Base-by-base conservation (phyloP, 2,888 invertebrate species). In the Drosophila histrio region DNA sequence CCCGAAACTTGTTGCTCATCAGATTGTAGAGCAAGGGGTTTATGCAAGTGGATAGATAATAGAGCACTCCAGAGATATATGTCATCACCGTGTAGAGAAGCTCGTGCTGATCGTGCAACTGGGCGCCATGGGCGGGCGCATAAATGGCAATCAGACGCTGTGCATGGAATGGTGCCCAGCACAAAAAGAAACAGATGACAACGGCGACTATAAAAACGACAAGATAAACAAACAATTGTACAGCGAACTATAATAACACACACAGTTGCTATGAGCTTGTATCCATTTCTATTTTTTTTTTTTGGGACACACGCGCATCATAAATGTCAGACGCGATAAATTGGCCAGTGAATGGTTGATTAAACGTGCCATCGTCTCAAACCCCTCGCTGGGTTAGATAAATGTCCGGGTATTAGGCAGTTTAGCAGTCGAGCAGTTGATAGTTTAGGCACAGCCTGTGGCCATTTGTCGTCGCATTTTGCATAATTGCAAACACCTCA, bases 1-100 rank as follows among this genome's bases (percentile, higher is more conserved):
- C 96, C 44, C 98, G 94, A 90, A 98, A 98, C 91, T 98, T 97
- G 91, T 97, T 95, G 8, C 97, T 98, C 97, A 98, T 97, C 56
- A 97, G 96, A 92, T 98, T 96, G 92, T 98, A 98, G 34, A 98
- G 94, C 70, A 98, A 94, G 0, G 98, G 98, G 91, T 98, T 98
- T 89, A 98, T 95, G 86, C 97, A 97, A 8, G 98, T 97, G 6
- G 97, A 97, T 79, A 98, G 91, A 92, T 97, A 98, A 93, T 98
- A 98, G 65, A 97, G 94, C 0, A 98, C 94, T 0, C 98, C 98
- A 0, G 97, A 97, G 32, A 95, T 93, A 91, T 98, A 96, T 60
- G 90, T 92, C 89, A 92, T 92, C 83, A 93, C 86, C 66, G 91
- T 89, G 54, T 91, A 91, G 49, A 91, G 72, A 26, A 87, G 63